Evolutionary conservation across 2,888 invertebrate genomes (phyloP).

Genomic region (Drosophila cognata): DNA sequence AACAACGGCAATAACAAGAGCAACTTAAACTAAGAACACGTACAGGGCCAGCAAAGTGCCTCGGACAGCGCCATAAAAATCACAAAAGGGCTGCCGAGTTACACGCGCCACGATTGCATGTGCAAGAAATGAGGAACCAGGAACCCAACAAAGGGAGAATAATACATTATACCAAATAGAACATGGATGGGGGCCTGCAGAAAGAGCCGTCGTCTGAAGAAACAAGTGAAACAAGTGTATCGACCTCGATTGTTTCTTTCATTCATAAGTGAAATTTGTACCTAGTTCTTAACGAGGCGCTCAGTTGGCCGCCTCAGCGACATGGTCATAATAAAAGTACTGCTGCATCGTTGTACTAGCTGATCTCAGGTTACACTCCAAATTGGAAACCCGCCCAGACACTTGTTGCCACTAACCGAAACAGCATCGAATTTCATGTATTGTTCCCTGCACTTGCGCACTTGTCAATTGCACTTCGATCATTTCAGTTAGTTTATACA

Average conservation of each 20-base stretch:
- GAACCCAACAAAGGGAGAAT: conserved; percentile 31
- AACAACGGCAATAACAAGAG: conserved; percentile 26
- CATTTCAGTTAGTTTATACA: conserved; percentile 9
- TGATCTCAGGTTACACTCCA: conserved; percentile 45
- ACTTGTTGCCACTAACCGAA: conserved; percentile 58
- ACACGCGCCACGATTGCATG: conserved; percentile 59
- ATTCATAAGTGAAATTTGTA: conserved; percentile 46
- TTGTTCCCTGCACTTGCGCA: conserved; percentile 65
- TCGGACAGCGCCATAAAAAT: conserved; percentile 70
- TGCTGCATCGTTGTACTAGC: conserved; percentile 12
- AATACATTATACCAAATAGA: conserved; percentile 6
- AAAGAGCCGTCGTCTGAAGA: background rate
- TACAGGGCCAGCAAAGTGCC: conserved; percentile 51
- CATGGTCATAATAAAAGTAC: conserved; percentile 21
- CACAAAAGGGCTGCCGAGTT: conserved; percentile 73
- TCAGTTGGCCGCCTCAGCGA: conserved; percentile 25
- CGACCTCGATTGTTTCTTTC: conserved; percentile 64
- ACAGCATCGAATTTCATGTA: conserved; percentile 63
- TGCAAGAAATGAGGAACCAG: conserved; percentile 47
- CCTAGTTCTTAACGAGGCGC: conserved; percentile 36
- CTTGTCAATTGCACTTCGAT: conserved; percentile 73
- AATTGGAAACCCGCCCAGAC: conserved; percentile 51
- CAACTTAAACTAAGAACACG: conserved; percentile 64
- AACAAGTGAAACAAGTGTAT: conserved; percentile 62
- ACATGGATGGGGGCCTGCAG: background rate